Evolutionary conservation across 2,797 vertebrate species (phyloP), one percentile per base, ranked within the genome.

Genomic region (Capromys pilorides): DNA sequence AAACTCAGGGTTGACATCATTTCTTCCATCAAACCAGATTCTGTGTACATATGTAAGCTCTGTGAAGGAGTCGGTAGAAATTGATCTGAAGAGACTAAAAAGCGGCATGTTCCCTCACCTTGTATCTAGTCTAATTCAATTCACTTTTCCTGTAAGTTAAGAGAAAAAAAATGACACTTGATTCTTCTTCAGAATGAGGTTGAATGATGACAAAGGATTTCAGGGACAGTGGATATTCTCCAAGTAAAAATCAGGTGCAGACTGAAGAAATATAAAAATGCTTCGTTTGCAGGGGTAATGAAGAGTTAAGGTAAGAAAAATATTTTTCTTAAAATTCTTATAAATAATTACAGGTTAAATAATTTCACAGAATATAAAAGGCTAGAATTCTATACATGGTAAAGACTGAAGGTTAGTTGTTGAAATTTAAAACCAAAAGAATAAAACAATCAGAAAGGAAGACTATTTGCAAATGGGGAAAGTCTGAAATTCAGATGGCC

Each of bases 101-200:
- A 78, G 41, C 51, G 21, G 45, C 85, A 19, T 79, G 62, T 45
- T 87, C 0, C 1, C 24, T 88, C 95, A 67, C 2, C 21, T 18
- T 95, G 16, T 94, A 67, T 16, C 67, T 62, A 51, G 0, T 2
- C 3, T 67, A 5, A 51, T 87, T 73, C 94, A 71, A 83, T 62
- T 88, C 49, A 51, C 24, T 75, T 57, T 94, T 92, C 69, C 73
- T 93, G 22, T 81, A 89, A 73, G 16, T 59, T 91, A 86, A 96
- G 73, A 92, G 51, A 88, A 93, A 94, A 83, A 94, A 94, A 84
- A 49, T 95, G 75, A 39, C 22, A 86, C 3, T 0, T 87, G 6
- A 62, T 95, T 3, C 54, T 86, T 89, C 36, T 81, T 84, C 73
- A 11, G 14, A 61, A 67, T 2, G 36, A 3, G 2, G 10, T 62